Evolutionary conservation across 1,140 invertebrate genomes (phyloP).

Genomic region (Thalassaphorura encarpata): DNA sequence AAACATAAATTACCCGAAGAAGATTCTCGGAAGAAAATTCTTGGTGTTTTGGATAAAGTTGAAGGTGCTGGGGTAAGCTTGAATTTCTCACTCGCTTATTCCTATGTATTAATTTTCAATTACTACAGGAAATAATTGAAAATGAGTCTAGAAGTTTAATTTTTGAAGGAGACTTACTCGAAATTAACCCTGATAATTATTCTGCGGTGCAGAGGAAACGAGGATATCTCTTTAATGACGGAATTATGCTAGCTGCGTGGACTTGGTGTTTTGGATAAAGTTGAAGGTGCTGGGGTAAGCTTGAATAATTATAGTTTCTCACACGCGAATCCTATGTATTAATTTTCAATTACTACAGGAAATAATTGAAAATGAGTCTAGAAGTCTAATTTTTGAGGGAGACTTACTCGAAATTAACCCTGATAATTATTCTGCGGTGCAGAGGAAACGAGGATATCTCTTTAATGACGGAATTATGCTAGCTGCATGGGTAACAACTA

Average conservation of each 20-base stretch:
- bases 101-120: conserved; percentile 12
- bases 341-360: conserved; percentile 45
- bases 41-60: conserved; percentile 71
- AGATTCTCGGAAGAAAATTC: conserved; percentile 57
- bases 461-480: conserved; percentile 77
- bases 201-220: conserved; percentile 74
- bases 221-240: conserved; percentile 87
- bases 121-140: conserved; percentile 63
- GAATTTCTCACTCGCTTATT: neutral
- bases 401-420: conserved; percentile 81
- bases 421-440: conserved; percentile 70
- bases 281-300: conserved; percentile 69
- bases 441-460: conserved; percentile 83
- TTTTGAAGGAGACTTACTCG: conserved; percentile 80
- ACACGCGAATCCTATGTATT: neutral
- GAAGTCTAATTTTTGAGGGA: conserved; percentile 74
- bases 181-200: conserved; percentile 78
- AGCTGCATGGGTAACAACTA: conserved; percentile 60
- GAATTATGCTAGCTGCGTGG: conserved; percentile 63
- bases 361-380: conserved; percentile 59
- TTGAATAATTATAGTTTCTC: neutral
- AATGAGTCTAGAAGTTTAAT: conserved; percentile 63
- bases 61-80: conserved; percentile 65
- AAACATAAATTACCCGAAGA: conserved; percentile 47
- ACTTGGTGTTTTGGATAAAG: conserved; percentile 70